Conservation (phyloP, 2,888 invertebrate species). For the Vanessa cardui region DNA sequence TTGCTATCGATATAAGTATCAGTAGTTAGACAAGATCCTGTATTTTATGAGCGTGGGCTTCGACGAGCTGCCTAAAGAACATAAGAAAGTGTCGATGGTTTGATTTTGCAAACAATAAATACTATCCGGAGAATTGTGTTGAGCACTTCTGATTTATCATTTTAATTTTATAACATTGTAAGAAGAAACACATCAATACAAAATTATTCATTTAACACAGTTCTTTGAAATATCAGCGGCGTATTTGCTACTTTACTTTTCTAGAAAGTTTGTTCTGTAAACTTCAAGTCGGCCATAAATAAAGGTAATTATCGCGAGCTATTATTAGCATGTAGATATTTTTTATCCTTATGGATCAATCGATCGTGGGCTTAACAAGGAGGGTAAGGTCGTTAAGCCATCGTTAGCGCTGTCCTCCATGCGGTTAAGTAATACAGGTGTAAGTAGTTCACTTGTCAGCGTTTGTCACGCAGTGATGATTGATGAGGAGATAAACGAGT, state of each 20-base stretch:
- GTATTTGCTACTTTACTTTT: too few species aligned
- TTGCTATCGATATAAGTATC: constrained; percentile 71
- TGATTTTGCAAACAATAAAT: constrained; percentile 54
- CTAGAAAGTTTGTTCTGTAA: too few species aligned
- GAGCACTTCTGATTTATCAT: neutral
- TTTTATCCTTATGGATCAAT: constrained; percentile 24
- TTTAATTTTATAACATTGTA: neutral
- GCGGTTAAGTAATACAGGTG: constrained; percentile 59
- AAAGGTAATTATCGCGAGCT: constrained; percentile 22
- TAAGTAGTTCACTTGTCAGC: constrained; percentile 58
- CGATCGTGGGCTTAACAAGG: constrained; percentile 48
- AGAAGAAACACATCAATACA: too few species aligned
- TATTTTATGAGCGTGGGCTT: constrained; percentile 64
- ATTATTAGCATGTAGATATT: constrained; percentile 29
- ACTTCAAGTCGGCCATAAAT: too few species aligned
- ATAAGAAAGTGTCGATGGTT: constrained; percentile 60
- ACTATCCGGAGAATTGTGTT: constrained; percentile 47
- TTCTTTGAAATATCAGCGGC: too few species aligned
- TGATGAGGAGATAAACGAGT: constrained; percentile 62
- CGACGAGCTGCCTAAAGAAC: constrained; percentile 57
- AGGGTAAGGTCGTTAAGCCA: constrained; percentile 59
- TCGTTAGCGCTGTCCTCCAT: constrained; percentile 52
- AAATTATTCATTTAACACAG: too few species aligned
- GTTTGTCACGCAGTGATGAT: constrained; percentile 61
- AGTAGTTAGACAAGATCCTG: constrained; percentile 61